Evolutionary conservation across 2,888 invertebrate genomes (phyloP).

Genomic region (Tinea semifulvella): DNA sequence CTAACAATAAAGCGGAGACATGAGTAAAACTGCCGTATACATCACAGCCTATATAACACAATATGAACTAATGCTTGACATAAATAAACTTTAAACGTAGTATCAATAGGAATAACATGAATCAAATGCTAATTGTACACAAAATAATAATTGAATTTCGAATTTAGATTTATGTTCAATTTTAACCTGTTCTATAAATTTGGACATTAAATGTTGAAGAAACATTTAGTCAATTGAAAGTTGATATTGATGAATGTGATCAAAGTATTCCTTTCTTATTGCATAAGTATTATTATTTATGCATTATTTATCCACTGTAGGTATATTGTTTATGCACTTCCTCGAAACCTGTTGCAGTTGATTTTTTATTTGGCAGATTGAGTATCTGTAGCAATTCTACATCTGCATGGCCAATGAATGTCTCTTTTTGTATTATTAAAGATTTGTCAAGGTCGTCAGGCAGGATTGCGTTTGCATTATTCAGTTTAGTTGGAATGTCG

Average conservation of each 20-base stretch:
- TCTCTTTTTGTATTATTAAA: constrained; percentile 26
- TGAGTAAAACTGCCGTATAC: constrained; percentile 4
- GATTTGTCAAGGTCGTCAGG: too few relatives aligned
- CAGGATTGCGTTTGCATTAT: too few relatives aligned
- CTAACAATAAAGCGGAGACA: too few relatives aligned
- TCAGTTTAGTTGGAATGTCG: too few relatives aligned
- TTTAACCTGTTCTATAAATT: too few relatives aligned
- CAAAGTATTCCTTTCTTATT: background rate
- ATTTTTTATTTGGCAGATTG: constrained; percentile 45
- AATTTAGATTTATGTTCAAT: too few relatives aligned
- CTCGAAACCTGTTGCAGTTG: constrained; percentile 45
- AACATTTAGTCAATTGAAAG: background rate
- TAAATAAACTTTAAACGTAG: too few relatives aligned
- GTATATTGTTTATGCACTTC: constrained; percentile 50
- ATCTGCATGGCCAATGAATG: constrained; percentile 61
- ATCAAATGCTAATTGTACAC: too few relatives aligned
- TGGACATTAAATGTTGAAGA: background rate
- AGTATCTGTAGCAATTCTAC: constrained; percentile 37
- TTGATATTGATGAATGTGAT: background rate
- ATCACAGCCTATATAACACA: constrained; percentile 24
- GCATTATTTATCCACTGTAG: too few relatives aligned
- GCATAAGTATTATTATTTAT: too few relatives aligned
- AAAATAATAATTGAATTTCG: too few relatives aligned
- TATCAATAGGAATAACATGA: too few relatives aligned
- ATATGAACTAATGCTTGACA: constrained; percentile 56